Evolutionary conservation across 2,113 vertebrate species (phyloP).

Genomic region (Synchiropus splendidus): DNA sequence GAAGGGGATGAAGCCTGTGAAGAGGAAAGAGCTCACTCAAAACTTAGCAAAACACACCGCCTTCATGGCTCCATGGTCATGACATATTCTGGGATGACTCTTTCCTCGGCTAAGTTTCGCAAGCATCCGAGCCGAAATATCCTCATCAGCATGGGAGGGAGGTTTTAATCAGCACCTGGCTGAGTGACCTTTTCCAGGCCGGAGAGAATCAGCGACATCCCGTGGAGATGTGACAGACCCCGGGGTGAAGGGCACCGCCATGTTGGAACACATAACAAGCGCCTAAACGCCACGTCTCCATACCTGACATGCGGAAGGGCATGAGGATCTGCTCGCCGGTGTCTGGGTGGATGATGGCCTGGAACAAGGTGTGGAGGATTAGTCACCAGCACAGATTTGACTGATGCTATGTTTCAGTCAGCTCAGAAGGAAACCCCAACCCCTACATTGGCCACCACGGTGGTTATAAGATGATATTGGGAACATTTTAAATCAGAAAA

Average conservation of each 20-base stretch:
- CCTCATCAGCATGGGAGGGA: conserved; percentile 31
- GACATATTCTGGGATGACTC: too few species aligned
- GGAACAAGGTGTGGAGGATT: conserved; percentile 15
- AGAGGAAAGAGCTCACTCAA: too few species aligned
- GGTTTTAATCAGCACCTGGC: conserved; percentile 67
- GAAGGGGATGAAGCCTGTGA: conserved; percentile 87
- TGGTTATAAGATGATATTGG: too few species aligned
- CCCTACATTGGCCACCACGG: too few species aligned
- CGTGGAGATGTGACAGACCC: conserved; percentile 34
- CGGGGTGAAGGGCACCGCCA: conserved; percentile 23
- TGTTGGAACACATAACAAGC: conserved; percentile 52
- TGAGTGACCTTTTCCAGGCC: conserved; percentile 63
- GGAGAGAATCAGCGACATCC: conserved; percentile 45
- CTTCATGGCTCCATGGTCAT: too few species aligned
- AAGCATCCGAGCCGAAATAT: conserved; percentile 50
- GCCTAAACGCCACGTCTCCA: too few species aligned
- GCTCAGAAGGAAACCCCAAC: too few species aligned
- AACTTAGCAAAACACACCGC: too few species aligned
- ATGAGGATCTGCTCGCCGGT: conserved; percentile 93
- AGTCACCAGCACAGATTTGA: conserved; percentile 10
- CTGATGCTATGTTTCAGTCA: too few species aligned
- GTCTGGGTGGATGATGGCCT: conserved; percentile 92
- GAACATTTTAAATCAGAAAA: too few species aligned
- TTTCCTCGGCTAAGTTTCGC: too few species aligned
- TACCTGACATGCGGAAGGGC: conserved; percentile 97